Evolutionary conservation across 2,888 invertebrate species (phyloP).

Genomic region (Aspidiotus rigidus): DNA sequence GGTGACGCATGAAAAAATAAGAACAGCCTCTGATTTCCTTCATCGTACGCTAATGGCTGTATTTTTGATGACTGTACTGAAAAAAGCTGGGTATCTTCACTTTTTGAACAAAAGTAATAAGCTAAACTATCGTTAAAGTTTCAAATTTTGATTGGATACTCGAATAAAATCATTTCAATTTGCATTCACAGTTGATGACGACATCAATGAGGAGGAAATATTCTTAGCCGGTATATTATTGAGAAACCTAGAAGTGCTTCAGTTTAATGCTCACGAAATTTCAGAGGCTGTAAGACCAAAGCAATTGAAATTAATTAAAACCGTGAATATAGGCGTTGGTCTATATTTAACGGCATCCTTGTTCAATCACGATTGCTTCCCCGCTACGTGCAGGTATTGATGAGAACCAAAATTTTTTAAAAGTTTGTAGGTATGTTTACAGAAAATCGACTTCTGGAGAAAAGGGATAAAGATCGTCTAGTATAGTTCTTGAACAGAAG

Average conservation of each 20-base stretch:
- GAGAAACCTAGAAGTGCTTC: slow-evolving; percentile 62
- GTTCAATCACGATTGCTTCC: slow-evolving; percentile 77
- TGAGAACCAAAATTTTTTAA: too few relatives aligned
- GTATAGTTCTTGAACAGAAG: too few relatives aligned
- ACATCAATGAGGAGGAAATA: slow-evolving; percentile 38
- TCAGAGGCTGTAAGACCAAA: slow-evolving; percentile 49
- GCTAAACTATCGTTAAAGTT: not conserved
- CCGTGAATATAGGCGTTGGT: slow-evolving; percentile 57
- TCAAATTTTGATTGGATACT: not conserved
- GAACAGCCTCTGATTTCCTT: slow-evolving; percentile 59
- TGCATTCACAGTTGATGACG: not conserved
- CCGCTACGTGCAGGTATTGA: slow-evolving; percentile 59
- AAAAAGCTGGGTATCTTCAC: slow-evolving; percentile 56
- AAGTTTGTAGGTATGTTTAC: too few relatives aligned
- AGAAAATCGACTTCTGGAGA: too few relatives aligned
- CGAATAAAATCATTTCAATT: not conserved
- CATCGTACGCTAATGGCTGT: slow-evolving; percentile 68
- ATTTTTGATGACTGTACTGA: slow-evolving; percentile 62
- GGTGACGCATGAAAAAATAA: slow-evolving; percentile 55
- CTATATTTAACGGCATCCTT: slow-evolving; percentile 67
- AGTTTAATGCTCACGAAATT: slow-evolving; percentile 80
- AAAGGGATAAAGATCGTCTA: too few relatives aligned
- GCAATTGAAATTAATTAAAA: slow-evolving; percentile 43
- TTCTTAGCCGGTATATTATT: slow-evolving; percentile 57
- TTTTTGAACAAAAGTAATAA: slow-evolving; percentile 1